phyloP scores from a whole-genome alignment of 2,888 invertebrate genomes.

The Leucophenga maculata region DNA sequence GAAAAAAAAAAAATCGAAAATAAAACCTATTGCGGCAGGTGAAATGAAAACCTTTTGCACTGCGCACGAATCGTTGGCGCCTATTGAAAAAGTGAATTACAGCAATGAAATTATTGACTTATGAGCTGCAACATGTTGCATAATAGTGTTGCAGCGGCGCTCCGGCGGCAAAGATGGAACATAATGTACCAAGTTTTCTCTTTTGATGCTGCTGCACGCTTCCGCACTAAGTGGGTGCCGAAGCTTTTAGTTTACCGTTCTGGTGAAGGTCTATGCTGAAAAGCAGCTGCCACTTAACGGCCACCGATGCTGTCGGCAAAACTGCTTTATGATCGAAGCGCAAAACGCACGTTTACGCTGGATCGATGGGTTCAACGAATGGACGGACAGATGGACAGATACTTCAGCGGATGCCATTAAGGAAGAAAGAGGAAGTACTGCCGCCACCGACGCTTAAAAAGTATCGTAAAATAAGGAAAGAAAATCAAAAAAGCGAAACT shows the following conservation, averaged over 20 bases:
- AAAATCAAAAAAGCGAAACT: slow-evolving; percentile 9
- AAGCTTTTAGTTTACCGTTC: not conserved
- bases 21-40: too few species aligned
- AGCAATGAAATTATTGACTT: not conserved
- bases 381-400: too few species aligned
- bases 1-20: too few species aligned
- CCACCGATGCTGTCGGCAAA: not conserved
- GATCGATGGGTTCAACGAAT: too few species aligned
- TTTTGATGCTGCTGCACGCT: not conserved
- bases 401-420: not conserved
- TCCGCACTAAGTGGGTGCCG: slow-evolving; percentile 6
- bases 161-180: too few species aligned
- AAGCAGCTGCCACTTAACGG: slow-evolving; percentile 13
- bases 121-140: slow-evolving; percentile 10
- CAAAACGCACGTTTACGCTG: too few species aligned
- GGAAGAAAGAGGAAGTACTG: not conserved
- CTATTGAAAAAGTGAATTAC: not conserved
- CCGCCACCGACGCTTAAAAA: not conserved
- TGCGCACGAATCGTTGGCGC: too few species aligned
- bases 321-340: not conserved
- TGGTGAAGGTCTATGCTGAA: not conserved
- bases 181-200: too few species aligned
- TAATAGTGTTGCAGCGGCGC: not conserved
- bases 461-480: not conserved
- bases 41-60: too few species aligned